A percentile compares a stretch with the other conserved stretches of the same genome.
phyloP scores from a whole-genome alignment of 2,113 vertebrate genomes.

The Varanus salvator region DNA sequence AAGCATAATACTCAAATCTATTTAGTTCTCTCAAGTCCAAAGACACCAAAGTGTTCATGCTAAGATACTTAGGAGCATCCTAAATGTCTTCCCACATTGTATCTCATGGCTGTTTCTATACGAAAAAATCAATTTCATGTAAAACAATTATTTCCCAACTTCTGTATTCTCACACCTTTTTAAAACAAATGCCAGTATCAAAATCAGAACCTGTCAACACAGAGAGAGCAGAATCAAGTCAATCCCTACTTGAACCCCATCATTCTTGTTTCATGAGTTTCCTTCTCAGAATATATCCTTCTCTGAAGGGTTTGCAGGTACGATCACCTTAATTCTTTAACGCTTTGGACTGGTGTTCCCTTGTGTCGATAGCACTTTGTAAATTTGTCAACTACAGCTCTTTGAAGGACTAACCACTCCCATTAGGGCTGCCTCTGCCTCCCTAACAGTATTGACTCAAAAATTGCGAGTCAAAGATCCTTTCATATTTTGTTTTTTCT shows the following conservation, averaged over 20 bases:
- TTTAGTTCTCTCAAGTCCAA: background rate
- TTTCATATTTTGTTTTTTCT: background rate
- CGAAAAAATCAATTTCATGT: background rate
- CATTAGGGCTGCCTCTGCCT: background rate
- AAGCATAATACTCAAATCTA: background rate
- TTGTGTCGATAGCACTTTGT: background rate
- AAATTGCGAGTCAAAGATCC: background rate
- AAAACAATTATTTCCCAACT: background rate
- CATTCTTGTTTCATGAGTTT: background rate
- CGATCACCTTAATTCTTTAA: background rate
- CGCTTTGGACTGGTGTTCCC: background rate
- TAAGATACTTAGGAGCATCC: background rate
- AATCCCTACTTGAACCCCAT: background rate
- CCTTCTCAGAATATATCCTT: background rate
- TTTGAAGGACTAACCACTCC: slow-evolving; percentile 8
- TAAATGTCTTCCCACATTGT: background rate
- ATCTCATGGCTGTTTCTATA: background rate
- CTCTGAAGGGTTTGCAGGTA: background rate
- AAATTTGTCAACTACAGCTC: background rate
- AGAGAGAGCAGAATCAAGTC: background rate
- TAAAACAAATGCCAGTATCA: background rate
- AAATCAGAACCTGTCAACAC: background rate
- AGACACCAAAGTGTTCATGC: background rate
- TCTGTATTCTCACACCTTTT: background rate
- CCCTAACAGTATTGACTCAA: background rate